A percentile compares a stretch with the other conserved stretches of the same genome.
These are phyloP conservation scores for Cotesia vestalis DNA, from an alignment of 1,140 invertebrate species.

Conservation along the genomic window DNA sequence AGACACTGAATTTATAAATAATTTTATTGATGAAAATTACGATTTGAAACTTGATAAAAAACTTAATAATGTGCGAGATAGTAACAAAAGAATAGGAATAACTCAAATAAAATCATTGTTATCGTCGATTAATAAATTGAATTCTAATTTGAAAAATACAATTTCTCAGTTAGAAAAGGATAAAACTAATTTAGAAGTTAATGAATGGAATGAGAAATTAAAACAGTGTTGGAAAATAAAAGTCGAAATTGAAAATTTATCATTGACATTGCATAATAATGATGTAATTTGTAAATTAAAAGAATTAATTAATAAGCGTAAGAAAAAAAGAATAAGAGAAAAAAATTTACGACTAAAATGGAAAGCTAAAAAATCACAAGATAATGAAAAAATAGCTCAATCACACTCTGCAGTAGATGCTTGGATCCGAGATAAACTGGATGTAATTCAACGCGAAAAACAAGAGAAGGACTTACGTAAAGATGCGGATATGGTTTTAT, in stretches of 20 bases:
- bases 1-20: conserved; percentile 49
- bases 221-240: conserved; percentile 48
- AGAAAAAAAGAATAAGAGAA: conserved; percentile 67
- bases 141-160: conserved; percentile 58
- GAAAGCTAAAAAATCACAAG: conserved; percentile 59
- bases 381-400: conserved; percentile 57
- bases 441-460: conserved; percentile 71
- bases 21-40: conserved; percentile 44
- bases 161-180: conserved; percentile 53
- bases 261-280: conserved; percentile 61
- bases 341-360: conserved; percentile 62
- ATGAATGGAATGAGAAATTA: conserved; percentile 67
- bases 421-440: conserved; percentile 70
- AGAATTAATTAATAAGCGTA: conserved; percentile 65
- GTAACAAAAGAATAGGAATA: conserved; percentile 47
- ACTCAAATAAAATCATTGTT: conserved; percentile 56
- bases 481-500: conserved; percentile 75
- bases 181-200: conserved; percentile 61
- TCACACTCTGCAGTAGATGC: conserved; percentile 68
- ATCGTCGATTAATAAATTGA: conserved; percentile 48
- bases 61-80: conserved; percentile 21
- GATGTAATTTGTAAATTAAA: conserved; percentile 62
- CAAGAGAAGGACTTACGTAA: conserved; percentile 73
- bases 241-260: conserved; percentile 45
- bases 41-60: conserved; percentile 20